phyloP scores from a whole-genome alignment of 2,113 vertebrate species.

The Sciurus niger region DNA sequence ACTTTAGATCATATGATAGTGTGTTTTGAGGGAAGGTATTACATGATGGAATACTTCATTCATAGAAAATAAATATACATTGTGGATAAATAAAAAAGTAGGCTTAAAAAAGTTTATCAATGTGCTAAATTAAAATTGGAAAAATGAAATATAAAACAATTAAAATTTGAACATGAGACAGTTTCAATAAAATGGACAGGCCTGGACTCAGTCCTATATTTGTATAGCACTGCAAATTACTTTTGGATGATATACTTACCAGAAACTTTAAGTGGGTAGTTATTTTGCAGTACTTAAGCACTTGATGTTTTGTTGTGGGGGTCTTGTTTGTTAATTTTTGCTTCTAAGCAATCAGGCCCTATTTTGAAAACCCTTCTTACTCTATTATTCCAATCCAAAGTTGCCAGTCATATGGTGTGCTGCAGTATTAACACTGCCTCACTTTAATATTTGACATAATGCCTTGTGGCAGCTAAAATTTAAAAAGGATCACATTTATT shows the following conservation, averaged over 20 bases:
- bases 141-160: slow-evolving; percentile 70
- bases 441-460: slow-evolving; percentile 72
- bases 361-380: not conserved
- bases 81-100: not conserved
- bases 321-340: not conserved
- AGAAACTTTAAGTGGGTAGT: not conserved
- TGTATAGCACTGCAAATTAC: not conserved
- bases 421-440: not conserved
- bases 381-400: not conserved
- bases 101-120: not conserved
- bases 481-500: slow-evolving; percentile 78
- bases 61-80: not conserved
- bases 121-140: slow-evolving; percentile 60
- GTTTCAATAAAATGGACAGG: slow-evolving; percentile 70
- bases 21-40: slow-evolving; percentile 65
- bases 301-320: not conserved
- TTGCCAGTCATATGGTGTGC: not conserved
- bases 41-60: slow-evolving; percentile 18
- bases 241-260: not conserved
- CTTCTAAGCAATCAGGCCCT: not conserved
- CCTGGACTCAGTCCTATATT: slow-evolving; percentile 34
- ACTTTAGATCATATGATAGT: not conserved
- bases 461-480: slow-evolving; percentile 69
- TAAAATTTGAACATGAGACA: slow-evolving; percentile 73
- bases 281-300: slow-evolving; percentile 27